Base-by-base conservation (phyloP, 2,113 vertebrate genomes). In the Sphyrna mokarran region DNA sequence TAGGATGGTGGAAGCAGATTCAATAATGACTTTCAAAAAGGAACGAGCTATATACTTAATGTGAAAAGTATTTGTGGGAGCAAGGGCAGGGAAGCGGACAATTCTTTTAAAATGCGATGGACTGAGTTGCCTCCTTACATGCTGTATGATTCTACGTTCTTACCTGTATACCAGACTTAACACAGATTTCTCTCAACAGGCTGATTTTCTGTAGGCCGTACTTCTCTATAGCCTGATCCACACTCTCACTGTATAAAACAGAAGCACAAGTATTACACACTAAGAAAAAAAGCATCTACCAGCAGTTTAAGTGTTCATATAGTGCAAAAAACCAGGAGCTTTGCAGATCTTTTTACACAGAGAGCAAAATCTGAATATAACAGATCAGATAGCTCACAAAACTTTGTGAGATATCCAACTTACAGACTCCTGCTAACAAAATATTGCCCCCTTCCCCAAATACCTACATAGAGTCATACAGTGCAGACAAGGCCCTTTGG, bases 161-260 rank as follows among this genome's bases (percentile, higher is more conserved):
- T 97, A 99, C 99, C 97, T 99, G 99, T 96, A 99, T 98, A 96
- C 99, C 99, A 26, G 98, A 98, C 97, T 99, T 99, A 96, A 99
- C 96, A 54, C 98, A 99, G 96, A 99, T 99, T 97, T 99, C 99
- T 96, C 99, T 97, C 61, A 99, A 98, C 85, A 99, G 98, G 0
- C 98, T 99, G 96, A 97, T 98, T 97, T 99, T 99, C 97, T 99
- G 99, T n/a, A 99, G 97, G 78, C 97, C 97, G 1, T 99, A 99
- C 54, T 97, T 98, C 97, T 99, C 99, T 96, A 98, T 98, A 61
- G 98, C 98, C 96, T 99, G 99, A 97, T 99, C 99, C 96, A 98
- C 98, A 6, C 98, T 98, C 96, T 99, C 99, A 96, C 99, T 99
- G 96, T 22, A 94, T 37, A 96, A 54, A 90, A 96, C 11, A 90